A percentile compares a stretch with the other conserved stretches of the same genome.
Conservation (phyloP, 2,797 vertebrate species). For the Hylomyscus alleni region DNA sequence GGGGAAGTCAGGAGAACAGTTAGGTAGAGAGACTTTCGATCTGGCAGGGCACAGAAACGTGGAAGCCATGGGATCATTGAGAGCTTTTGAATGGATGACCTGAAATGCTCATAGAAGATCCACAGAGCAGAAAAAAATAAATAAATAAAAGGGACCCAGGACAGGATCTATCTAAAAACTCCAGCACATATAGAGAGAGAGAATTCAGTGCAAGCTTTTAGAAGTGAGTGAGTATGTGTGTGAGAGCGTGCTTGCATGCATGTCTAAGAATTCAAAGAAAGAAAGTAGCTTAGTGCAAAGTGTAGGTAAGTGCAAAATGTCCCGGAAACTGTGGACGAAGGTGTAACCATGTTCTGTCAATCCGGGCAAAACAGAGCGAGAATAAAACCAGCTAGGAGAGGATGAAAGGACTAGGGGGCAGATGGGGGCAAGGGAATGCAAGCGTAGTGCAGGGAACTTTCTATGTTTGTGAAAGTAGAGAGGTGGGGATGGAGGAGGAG, state of each 20-base stretch:
- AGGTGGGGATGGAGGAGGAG: not conserved
- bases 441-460: not conserved
- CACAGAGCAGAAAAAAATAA: not conserved
- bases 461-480: not conserved
- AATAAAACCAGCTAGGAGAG: conserved; percentile 14
- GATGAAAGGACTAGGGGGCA: not conserved
- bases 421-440: not conserved
- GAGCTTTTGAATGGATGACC: not conserved
- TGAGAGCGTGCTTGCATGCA: not conserved
- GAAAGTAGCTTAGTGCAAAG: not conserved
- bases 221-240: not conserved
- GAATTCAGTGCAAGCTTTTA: not conserved
- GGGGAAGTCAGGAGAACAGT: not conserved
- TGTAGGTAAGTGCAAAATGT: not conserved
- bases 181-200: not conserved
- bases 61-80: not conserved
- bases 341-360: no score
- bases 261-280: not conserved
- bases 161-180: not conserved
- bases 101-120: not conserved
- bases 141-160: not conserved
- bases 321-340: not conserved
- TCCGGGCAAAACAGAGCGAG: not conserved
- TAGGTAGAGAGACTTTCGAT: not conserved
- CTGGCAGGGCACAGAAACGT: not conserved